Percentiles rank a stretch among this genome's conserved stretches.
phyloP scores from a whole-genome alignment of 2,888 invertebrate genomes.

The Cheilosia vernalis region DNA sequence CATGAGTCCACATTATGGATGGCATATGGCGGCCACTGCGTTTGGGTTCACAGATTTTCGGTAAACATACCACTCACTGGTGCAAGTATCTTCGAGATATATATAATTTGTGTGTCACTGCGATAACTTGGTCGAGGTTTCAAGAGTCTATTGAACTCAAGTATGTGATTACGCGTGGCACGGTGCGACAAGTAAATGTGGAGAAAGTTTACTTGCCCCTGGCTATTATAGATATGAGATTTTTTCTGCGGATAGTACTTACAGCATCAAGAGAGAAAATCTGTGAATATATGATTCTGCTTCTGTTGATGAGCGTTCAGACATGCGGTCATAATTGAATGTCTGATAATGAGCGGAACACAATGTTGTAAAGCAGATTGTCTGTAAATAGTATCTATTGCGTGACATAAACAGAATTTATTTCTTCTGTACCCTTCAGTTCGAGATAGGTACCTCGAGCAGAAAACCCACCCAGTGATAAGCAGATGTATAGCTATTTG shows the following conservation, averaged over 20 bases:
- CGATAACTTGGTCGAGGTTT: slow-evolving; percentile 28
- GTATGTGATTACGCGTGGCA: slow-evolving; percentile 29
- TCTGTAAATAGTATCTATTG: no score
- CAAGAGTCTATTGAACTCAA: slow-evolving; percentile 45
- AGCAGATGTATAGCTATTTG: no score
- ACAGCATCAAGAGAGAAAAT: no score
- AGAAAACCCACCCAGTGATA: no score
- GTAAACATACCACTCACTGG: not conserved
- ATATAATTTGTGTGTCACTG: slow-evolving; percentile 20
- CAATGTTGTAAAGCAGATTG: no score
- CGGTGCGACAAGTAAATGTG: slow-evolving; percentile 4
- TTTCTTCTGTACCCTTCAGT: no score
- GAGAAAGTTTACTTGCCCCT: slow-evolving; percentile 32
- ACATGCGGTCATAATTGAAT: no score
- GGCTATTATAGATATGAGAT: slow-evolving; percentile 1
- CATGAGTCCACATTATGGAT: slow-evolving; percentile 31
- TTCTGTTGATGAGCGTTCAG: no score
- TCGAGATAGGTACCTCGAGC: no score
- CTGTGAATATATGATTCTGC: no score
- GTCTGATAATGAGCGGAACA: no score
- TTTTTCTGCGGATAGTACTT: not conserved
- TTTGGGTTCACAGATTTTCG: slow-evolving; percentile 32
- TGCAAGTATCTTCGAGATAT: slow-evolving; percentile 23
- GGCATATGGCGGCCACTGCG: not conserved
- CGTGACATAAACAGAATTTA: no score